phyloP scores from a whole-genome alignment of 1,140 invertebrate species.

The Acromyrmex charruanus region DNA sequence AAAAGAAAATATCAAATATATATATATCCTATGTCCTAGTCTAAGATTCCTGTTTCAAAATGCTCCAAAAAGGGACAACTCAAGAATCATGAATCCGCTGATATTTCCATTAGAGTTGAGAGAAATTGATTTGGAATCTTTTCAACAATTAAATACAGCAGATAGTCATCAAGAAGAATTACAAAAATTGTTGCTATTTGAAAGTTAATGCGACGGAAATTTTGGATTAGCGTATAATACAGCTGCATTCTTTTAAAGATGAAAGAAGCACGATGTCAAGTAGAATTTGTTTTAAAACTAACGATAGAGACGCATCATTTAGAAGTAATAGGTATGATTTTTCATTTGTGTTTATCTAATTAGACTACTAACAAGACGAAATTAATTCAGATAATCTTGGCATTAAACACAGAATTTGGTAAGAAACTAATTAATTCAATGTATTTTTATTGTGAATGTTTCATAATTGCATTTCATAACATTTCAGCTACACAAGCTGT shows the following conservation, averaged over 20 bases:
- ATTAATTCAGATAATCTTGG: slow-evolving; percentile 66
- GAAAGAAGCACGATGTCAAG: slow-evolving; percentile 83
- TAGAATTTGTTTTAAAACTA: slow-evolving; percentile 72
- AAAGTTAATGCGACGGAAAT: slow-evolving; percentile 88
- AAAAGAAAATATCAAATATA: no score
- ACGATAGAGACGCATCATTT: slow-evolving; percentile 45
- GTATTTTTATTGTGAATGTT: neutral
- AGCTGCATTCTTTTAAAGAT: slow-evolving; percentile 84
- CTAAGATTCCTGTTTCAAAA: no score
- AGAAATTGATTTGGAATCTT: slow-evolving; percentile 88
- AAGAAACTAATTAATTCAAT: slow-evolving; percentile 9
- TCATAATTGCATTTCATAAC: slow-evolving; percentile 37
- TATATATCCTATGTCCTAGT: no score
- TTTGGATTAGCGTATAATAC: slow-evolving; percentile 85
- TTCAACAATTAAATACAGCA: slow-evolving; percentile 88
- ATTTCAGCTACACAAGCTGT: slow-evolving; percentile 92
- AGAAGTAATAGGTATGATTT: slow-evolving; percentile 74
- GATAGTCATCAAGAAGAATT: slow-evolving; percentile 89
- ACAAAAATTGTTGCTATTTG: slow-evolving; percentile 89
- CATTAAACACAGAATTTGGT: slow-evolving; percentile 72
- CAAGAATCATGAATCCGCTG: no score
- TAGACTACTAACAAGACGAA: slow-evolving; percentile 84
- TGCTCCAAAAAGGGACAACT: no score
- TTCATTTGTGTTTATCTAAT: slow-evolving; percentile 73
- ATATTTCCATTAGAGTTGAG: slow-evolving; percentile 73